Evolutionary conservation across 1,140 invertebrate species (phyloP).

Genomic region (Cydia fagiglandana): DNA sequence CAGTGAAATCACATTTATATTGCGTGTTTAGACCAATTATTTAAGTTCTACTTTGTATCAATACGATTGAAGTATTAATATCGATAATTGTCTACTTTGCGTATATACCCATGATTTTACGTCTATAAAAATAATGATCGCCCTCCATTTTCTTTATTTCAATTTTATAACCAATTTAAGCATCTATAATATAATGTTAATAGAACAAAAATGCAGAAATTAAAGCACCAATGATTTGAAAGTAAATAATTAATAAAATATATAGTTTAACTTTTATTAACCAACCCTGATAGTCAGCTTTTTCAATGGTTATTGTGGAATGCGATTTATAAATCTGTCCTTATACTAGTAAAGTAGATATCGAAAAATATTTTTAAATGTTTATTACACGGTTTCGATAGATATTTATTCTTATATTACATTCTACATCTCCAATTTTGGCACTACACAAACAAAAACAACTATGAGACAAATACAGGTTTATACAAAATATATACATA

Average conservation of each 20-base stretch:
- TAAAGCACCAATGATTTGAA: slow-evolving; percentile 32
- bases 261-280: background rate
- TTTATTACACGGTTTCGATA: slow-evolving; percentile 27
- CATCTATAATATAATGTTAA: slow-evolving; percentile 16
- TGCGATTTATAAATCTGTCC: slow-evolving; percentile 33
- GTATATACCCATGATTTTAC: slow-evolving; percentile 3
- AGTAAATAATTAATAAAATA: background rate
- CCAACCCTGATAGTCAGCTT: background rate
- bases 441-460: slow-evolving; percentile 32
- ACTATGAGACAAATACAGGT: slow-evolving; percentile 17
- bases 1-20: slow-evolving; percentile 1
- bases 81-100: background rate
- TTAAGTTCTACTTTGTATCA: background rate
- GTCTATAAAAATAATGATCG: background rate
- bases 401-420: slow-evolving; percentile 15
- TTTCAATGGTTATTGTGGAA: slow-evolving; percentile 33
- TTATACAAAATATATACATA: slow-evolving; percentile 17
- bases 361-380: slow-evolving; percentile 36
- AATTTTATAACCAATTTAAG: slow-evolving; percentile 1
- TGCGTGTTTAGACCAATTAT: slow-evolving; percentile 4
- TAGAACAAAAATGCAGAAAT: slow-evolving; percentile 30
- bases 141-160: background rate
- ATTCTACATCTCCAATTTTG: slow-evolving; percentile 21
- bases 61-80: background rate
- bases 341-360: slow-evolving; percentile 31